Evolutionary conservation across 2,797 vertebrate genomes (phyloP).

Genomic region (Malacoctenus gilli): DNA sequence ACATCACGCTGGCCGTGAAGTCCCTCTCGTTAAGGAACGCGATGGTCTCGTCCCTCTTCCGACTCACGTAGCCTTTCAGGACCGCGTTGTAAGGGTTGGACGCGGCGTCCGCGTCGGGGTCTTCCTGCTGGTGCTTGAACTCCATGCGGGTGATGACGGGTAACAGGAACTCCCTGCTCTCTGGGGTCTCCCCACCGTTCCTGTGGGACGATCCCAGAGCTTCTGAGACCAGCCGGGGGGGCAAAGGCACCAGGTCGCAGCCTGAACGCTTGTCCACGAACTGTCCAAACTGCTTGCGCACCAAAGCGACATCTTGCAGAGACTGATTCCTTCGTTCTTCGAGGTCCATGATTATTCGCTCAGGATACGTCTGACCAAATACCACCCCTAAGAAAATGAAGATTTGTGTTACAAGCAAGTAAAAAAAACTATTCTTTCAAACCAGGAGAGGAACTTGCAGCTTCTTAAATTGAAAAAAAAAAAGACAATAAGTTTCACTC

Average conservation of each 20-base stretch:
- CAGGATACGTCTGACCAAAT: conserved; percentile 72
- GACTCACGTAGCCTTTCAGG: conserved; percentile 79
- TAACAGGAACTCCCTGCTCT: conserved; percentile 69
- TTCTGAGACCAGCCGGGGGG: conserved; percentile 69
- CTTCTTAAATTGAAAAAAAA: too few relatives aligned
- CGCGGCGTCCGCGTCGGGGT: conserved; percentile 61
- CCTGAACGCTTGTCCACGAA: conserved; percentile 76
- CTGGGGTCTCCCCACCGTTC: conserved; percentile 23
- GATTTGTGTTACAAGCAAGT: background rate
- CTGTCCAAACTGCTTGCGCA: conserved; percentile 63
- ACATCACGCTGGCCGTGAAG: conserved; percentile 78
- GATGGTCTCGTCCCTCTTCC: conserved; percentile 77
- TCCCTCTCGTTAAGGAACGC: conserved; percentile 80
- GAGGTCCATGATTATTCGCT: conserved; percentile 71
- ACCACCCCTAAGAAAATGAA: conserved; percentile 63
- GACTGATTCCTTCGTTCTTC: conserved; percentile 73
- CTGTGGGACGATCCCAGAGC: conserved; percentile 51
- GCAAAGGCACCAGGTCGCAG: conserved; percentile 77
- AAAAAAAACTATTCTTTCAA: too few relatives aligned
- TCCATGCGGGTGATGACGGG: conserved; percentile 80
- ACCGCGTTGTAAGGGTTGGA: conserved; percentile 78
- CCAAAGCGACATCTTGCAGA: conserved; percentile 72
- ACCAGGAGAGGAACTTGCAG: too few relatives aligned
- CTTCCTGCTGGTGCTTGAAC: conserved; percentile 76
- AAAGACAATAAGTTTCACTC: too few relatives aligned